These are phyloP conservation scores for Dysmachus trigonus DNA, from an alignment of 2,888 invertebrate species.

Conservation along the genomic window DNA sequence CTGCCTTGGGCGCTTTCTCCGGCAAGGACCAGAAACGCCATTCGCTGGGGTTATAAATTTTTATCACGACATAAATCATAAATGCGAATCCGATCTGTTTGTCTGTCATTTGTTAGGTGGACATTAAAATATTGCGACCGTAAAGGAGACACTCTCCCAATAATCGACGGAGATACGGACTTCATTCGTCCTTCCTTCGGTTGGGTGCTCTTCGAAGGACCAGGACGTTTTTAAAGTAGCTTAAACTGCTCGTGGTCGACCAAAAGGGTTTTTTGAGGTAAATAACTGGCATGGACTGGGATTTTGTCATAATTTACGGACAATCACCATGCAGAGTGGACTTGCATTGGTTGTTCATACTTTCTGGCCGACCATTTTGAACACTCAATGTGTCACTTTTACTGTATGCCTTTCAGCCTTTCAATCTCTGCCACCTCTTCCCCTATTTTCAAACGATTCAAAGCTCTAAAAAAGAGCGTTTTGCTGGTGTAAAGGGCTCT, in stretches of 20 bases:
- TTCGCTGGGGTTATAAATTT: slow-evolving; percentile 41
- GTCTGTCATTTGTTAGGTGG: slow-evolving; percentile 41
- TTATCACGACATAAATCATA: slow-evolving; percentile 44
- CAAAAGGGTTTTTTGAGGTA: neutral
- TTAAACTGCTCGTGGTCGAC: neutral
- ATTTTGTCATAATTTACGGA: neutral
- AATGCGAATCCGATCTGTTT: slow-evolving; percentile 44
- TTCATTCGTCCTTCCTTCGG: neutral
- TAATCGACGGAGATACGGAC: neutral
- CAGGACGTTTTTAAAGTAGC: neutral
- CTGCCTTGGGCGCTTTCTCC: neutral
- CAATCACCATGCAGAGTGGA: neutral
- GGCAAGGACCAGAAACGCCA: neutral
- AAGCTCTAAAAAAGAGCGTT: neutral
- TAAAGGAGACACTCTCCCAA: slow-evolving; percentile 1
- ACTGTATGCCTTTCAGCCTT: neutral
- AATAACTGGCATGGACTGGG: neutral
- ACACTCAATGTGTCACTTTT: neutral
- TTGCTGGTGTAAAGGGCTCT: neutral
- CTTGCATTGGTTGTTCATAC: neutral
- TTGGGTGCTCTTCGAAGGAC: neutral
- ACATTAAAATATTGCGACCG: slow-evolving; percentile 33
- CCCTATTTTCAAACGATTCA: neutral
- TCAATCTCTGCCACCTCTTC: neutral
- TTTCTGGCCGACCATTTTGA: neutral